A percentile compares a stretch with the other conserved stretches of the same genome.
These are phyloP conservation scores for Drosophila maculinotata DNA, from an alignment of 2,888 invertebrate genomes.

Conservation along the genomic window DNA sequence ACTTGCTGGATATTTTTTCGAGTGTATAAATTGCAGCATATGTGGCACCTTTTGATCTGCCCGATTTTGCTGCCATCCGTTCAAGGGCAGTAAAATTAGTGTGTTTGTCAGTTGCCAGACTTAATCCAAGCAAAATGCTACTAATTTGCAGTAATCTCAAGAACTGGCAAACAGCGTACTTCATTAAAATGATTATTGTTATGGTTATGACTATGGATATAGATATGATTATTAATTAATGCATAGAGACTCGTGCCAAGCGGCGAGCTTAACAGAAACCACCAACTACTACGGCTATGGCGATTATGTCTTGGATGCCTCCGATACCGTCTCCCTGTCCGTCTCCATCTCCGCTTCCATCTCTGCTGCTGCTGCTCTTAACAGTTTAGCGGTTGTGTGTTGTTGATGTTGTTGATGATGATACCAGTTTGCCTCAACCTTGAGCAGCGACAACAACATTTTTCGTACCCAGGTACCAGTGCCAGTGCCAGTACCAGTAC, in stretches of 20 bases:
- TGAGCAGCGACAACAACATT: conserved; percentile 60
- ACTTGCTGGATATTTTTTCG: background rate
- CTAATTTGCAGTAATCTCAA: conserved; percentile 42
- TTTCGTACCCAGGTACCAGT: conserved; percentile 56
- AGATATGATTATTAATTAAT: conserved; percentile 61
- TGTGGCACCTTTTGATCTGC: conserved; percentile 50
- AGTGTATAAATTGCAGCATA: conserved; percentile 10
- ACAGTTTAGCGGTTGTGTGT: conserved; percentile 50
- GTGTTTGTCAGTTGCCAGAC: conserved; percentile 1
- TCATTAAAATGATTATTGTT: conserved; percentile 43
- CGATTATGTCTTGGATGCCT: conserved; percentile 31
- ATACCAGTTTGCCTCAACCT: conserved; percentile 76
- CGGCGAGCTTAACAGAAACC: conserved; percentile 4
- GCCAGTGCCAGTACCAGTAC: conserved; percentile 33
- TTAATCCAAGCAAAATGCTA: conserved; percentile 55
- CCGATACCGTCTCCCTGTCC: conserved; percentile 8
- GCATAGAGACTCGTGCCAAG: conserved; percentile 72
- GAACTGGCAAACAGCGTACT: conserved; percentile 34
- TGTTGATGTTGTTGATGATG: conserved; percentile 51
- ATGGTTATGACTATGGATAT: conserved; percentile 36
- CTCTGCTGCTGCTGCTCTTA: conserved; percentile 40
- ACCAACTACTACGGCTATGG: conserved; percentile 11
- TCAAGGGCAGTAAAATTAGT: conserved; percentile 51
- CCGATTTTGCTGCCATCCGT: conserved; percentile 52
- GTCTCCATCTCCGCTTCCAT: too few species aligned